Percentiles rank a stretch among this genome's conserved stretches.
Evolutionary conservation across 2,113 vertebrate species (phyloP).

Genomic region (Andinoacara biseriatus): DNA sequence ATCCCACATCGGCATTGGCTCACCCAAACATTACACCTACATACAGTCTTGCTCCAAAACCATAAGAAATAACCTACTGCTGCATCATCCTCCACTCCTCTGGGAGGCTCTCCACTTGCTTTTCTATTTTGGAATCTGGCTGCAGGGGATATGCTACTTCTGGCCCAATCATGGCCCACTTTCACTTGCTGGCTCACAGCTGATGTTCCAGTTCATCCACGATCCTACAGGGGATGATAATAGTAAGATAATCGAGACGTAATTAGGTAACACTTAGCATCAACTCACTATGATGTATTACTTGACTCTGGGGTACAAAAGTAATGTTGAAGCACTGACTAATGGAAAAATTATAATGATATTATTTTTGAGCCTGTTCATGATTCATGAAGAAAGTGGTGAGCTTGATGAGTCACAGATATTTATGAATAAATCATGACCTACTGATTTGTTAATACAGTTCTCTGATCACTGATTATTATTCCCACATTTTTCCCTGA

Average conservation of each 20-base stretch:
- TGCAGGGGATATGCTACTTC: not conserved
- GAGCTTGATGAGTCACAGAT: slow-evolving; percentile 16
- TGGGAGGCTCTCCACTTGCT: not conserved
- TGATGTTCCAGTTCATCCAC: not conserved
- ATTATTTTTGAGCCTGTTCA: not conserved
- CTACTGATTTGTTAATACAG: not conserved
- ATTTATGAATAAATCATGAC: slow-evolving; percentile 6
- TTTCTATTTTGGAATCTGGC: not conserved
- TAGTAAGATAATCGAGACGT: not conserved
- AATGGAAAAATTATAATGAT: not conserved
- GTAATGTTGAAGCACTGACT: not conserved
- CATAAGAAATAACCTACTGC: not conserved
- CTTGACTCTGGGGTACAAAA: not conserved
- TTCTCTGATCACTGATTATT: not conserved
- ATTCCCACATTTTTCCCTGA: not conserved
- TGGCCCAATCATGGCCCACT: slow-evolving; percentile 18
- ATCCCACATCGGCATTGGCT: not conserved
- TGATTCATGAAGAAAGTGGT: not conserved
- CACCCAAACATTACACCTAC: not conserved
- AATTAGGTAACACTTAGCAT: slow-evolving; percentile 10
- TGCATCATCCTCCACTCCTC: not conserved
- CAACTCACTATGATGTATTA: slow-evolving; percentile 1
- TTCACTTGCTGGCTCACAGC: not conserved
- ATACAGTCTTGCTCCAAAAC: not conserved
- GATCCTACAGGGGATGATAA: not conserved